Percentiles rank a stretch among this genome's conserved stretches.
Conservation (phyloP, 2,797 vertebrate genomes). For the Florisuga fusca region DNA sequence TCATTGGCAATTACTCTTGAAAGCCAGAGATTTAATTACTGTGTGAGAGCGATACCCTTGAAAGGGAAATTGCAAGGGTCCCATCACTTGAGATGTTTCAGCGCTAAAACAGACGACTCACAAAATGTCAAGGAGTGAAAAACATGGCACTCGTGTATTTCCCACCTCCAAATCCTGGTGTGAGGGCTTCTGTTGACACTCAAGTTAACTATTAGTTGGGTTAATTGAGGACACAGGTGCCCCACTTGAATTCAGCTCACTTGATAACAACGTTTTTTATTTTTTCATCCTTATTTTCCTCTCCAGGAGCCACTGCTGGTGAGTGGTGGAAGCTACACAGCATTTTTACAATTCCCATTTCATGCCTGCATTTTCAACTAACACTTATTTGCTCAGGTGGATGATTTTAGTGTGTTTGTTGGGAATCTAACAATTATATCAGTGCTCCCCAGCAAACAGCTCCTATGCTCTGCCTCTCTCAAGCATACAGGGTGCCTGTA, state of each 20-base stretch:
- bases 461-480: background rate
- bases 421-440: background rate
- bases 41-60: background rate
- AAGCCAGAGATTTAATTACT: slow-evolving; percentile 50
- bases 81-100: background rate
- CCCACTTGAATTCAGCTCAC: background rate
- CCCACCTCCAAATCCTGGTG: background rate
- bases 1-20: background rate
- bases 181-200: background rate
- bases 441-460: fast-evolving
- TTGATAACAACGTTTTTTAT: background rate
- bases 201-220: background rate
- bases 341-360: background rate
- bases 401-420: background rate
- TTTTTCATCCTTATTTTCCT: background rate
- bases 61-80: slow-evolving; percentile 16
- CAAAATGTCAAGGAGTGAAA: background rate
- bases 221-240: slow-evolving; percentile 40
- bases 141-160: background rate
- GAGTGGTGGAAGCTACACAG: fast-evolving
- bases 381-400: background rate
- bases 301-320: fast-evolving
- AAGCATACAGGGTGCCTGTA: background rate
- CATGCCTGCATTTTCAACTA: background rate
- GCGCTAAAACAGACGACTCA: background rate